Conservation (phyloP, 2,888 invertebrate species). For the Chalcosyrphus nemorum region DNA sequence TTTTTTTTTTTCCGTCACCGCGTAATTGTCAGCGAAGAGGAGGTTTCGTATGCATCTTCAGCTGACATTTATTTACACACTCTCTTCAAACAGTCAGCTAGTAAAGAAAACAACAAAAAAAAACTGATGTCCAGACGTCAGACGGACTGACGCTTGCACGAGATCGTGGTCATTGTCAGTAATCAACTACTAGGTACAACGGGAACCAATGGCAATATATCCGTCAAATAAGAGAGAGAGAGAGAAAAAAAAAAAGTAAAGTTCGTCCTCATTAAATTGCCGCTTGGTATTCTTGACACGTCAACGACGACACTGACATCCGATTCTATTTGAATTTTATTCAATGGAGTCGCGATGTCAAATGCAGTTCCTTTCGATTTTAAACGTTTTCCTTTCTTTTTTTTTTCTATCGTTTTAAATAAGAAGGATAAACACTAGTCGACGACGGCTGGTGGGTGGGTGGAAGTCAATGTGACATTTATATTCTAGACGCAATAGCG, state of each 20-base stretch:
- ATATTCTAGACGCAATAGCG: slow-evolving; percentile 43
- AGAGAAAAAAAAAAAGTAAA: slow-evolving; percentile 20
- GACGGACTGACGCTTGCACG: slow-evolving; percentile 62
- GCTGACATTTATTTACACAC: slow-evolving; percentile 47
- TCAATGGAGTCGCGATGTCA: slow-evolving; percentile 38
- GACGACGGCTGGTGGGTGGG: slow-evolving; percentile 27
- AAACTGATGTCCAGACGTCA: slow-evolving; percentile 58
- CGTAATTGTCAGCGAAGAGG: slow-evolving; percentile 45
- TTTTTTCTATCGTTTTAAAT: not conserved
- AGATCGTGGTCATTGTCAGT: slow-evolving; percentile 67
- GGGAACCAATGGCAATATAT: slow-evolving; percentile 48
- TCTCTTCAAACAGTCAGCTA: not conserved
- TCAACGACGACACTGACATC: slow-evolving; percentile 68
- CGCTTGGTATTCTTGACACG: slow-evolving; percentile 65
- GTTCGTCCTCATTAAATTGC: slow-evolving; percentile 61
- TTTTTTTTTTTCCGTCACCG: slow-evolving; percentile 23
- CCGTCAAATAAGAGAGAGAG: slow-evolving; percentile 2
- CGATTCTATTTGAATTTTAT: slow-evolving; percentile 61
- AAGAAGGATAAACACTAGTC: slow-evolving; percentile 13
- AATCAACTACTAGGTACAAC: slow-evolving; percentile 54
- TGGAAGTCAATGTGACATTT: slow-evolving; percentile 45
- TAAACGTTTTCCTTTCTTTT: slow-evolving; percentile 42
- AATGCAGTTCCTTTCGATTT: slow-evolving; percentile 68
- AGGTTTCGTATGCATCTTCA: slow-evolving; percentile 47
- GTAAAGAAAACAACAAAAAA: too few species aligned